Evolutionary conservation across 2,797 vertebrate genomes (phyloP).

Genomic region (Sebastolobus alascanus): DNA sequence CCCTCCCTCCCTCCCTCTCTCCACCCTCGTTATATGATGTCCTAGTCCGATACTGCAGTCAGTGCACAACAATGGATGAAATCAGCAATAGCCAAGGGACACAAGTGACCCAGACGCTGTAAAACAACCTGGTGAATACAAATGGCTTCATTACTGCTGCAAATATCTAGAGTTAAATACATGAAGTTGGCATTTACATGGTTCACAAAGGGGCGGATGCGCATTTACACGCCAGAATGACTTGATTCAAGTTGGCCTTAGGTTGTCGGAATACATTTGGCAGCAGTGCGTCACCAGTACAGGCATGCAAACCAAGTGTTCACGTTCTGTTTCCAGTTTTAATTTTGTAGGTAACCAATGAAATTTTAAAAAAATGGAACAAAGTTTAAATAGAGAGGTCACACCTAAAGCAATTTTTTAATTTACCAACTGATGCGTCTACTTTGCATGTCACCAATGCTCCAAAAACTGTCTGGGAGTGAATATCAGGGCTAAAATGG

Average conservation of each 20-base stretch:
- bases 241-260: constrained; percentile 10
- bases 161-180: background rate
- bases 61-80: background rate
- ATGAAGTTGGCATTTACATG: background rate
- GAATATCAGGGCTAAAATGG: too few species aligned
- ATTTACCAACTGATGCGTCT: background rate
- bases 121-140: background rate
- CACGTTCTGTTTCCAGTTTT: background rate
- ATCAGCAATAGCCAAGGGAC: background rate
- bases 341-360: background rate
- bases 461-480: too few species aligned
- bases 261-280: constrained; percentile 16
- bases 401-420: background rate
- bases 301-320: background rate
- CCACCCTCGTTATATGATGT: background rate
- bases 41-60: background rate
- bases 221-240: constrained; percentile 22
- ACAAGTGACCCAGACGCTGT: background rate
- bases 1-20: background rate
- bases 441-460: too few species aligned
- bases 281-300: background rate
- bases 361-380: background rate
- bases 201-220: constrained; percentile 9
- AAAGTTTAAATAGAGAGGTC: background rate
- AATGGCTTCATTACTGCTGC: background rate